Evolutionary conservation across 2,113 vertebrate species (phyloP).

Genomic region (Gavialis gangeticus): DNA sequence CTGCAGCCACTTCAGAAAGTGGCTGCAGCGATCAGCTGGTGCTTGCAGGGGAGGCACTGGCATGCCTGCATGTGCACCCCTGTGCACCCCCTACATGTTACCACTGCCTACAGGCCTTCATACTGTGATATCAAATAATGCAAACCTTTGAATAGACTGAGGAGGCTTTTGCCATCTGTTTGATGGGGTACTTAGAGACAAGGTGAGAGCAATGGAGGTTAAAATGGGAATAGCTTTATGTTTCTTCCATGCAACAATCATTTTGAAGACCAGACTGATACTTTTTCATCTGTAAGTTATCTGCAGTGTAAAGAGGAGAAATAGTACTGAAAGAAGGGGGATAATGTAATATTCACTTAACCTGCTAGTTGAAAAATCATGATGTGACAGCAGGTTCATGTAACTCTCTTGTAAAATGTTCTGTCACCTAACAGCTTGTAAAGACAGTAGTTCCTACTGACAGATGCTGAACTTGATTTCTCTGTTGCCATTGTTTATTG

Average conservation of each 20-base stretch:
- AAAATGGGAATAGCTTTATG: accelerated
- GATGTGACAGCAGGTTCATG: background rate
- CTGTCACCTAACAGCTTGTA: background rate
- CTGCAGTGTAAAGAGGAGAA: accelerated
- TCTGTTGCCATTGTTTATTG: background rate
- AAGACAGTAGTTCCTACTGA: background rate
- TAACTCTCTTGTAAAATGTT: background rate
- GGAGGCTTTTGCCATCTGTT: background rate
- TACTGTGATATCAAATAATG: no score
- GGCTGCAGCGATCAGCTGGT: no score
- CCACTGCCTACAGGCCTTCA: no score
- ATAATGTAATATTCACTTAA: background rate
- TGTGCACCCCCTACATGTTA: no score
- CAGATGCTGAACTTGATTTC: background rate
- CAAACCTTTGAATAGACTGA: background rate
- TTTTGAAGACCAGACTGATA: no score
- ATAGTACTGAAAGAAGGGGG: background rate
- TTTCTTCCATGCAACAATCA: background rate
- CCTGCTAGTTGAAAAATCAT: background rate
- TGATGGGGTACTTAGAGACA: background rate
- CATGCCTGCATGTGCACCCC: no score
- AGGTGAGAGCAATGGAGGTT: background rate
- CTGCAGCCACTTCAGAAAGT: no score
- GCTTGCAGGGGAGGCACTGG: no score
- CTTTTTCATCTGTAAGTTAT: accelerated